A percentile compares a stretch with the other conserved stretches of the same genome.
These are phyloP conservation scores for Semnopithecus entellus DNA, from an alignment of 2,113 vertebrate species.

Conservation along the genomic window DNA sequence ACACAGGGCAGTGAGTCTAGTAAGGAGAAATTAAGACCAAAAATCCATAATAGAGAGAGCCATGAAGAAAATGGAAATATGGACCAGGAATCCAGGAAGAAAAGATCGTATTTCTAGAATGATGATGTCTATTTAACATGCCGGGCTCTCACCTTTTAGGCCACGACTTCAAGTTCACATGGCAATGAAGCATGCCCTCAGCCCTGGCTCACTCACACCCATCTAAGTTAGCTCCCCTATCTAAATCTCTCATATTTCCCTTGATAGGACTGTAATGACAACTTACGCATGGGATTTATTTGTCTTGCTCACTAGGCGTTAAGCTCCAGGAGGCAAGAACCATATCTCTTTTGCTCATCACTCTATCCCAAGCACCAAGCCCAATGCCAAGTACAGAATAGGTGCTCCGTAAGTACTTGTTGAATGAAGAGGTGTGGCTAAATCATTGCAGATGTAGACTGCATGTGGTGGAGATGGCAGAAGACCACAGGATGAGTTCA, in stretches of 20 bases:
- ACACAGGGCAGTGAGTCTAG: background rate
- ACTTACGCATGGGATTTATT: background rate
- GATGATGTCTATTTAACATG: background rate
- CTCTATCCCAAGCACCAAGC: background rate
- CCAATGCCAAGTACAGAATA: rapidly evolving
- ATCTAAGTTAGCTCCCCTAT: background rate
- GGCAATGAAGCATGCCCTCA: background rate
- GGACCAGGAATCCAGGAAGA: background rate
- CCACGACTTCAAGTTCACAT: background rate
- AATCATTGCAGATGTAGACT: background rate
- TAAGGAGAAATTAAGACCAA: background rate
- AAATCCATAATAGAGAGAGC: background rate
- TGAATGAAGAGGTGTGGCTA: background rate
- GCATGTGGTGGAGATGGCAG: background rate
- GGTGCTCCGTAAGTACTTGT: rapidly evolving
- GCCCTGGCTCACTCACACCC: background rate
- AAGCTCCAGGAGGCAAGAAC: background rate
- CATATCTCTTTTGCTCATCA: background rate
- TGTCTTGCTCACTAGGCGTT: background rate
- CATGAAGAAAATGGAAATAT: background rate
- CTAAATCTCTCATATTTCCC: background rate
- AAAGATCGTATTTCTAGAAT: background rate
- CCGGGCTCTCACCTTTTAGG: background rate
- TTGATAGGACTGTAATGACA: background rate
- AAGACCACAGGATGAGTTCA: background rate